Conservation (phyloP, 1,140 invertebrate species). For the Hylaeus volcanicus region DNA sequence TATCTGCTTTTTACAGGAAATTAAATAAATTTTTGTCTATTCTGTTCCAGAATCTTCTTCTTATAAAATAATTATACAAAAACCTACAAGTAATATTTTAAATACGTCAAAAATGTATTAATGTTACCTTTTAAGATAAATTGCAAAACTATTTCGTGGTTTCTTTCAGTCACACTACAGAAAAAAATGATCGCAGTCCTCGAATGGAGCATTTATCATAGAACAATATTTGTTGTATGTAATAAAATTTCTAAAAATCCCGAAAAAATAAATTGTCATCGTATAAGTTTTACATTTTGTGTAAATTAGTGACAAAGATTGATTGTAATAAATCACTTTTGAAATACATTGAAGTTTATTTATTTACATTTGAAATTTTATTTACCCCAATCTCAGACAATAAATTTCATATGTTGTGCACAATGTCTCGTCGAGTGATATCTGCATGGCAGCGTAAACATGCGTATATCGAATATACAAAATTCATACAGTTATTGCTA, state of each 20-base stretch:
- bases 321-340: constrained; percentile 42
- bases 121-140: constrained; percentile 9
- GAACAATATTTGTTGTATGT: constrained; percentile 5
- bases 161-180: not conserved
- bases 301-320: constrained; percentile 18
- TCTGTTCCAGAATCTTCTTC: constrained; percentile 17
- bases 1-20: not conserved
- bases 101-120: constrained; percentile 18
- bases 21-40: not conserved
- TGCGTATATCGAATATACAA: constrained; percentile 34
- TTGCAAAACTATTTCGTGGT: not conserved
- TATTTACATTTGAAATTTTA: constrained; percentile 29
- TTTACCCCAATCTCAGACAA: not conserved
- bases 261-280: not conserved
- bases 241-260: constrained; percentile 1
- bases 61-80: constrained; percentile 32
- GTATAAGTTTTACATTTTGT: constrained; percentile 21
- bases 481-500: constrained; percentile 20
- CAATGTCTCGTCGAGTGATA: not conserved
- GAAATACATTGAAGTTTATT: constrained; percentile 34
- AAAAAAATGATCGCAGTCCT: not conserved
- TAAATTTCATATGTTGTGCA: not conserved
- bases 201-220: constrained; percentile 1
- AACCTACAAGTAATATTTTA: constrained; percentile 14
- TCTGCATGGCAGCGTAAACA: not conserved